Percentiles rank a stretch among this genome's conserved stretches.
Evolutionary conservation across 2,113 vertebrate species (phyloP).

Genomic region (Trochalopteron elliotii): DNA sequence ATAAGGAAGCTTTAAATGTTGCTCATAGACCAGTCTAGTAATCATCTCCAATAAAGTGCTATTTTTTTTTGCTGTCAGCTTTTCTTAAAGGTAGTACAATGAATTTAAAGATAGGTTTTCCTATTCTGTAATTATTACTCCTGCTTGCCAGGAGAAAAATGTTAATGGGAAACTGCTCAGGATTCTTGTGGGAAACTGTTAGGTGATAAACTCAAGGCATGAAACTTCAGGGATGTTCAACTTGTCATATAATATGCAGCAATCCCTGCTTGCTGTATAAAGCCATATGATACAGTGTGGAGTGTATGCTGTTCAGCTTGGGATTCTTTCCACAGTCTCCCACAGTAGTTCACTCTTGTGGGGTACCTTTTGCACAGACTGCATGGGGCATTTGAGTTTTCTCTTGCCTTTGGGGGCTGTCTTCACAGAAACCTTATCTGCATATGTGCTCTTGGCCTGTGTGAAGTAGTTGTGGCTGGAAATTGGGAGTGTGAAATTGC

Average conservation of each 20-base stretch:
- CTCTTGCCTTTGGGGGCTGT: not conserved
- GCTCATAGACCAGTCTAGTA: not conserved
- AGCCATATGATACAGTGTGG: fast-evolving
- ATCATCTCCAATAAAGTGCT: not conserved
- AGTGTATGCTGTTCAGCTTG: not conserved
- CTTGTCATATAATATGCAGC: not conserved
- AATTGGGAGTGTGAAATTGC: not conserved
- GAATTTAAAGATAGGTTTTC: not conserved
- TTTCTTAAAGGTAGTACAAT: not conserved
- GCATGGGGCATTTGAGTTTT: not conserved
- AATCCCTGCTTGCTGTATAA: not conserved
- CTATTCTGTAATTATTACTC: not conserved
- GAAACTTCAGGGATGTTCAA: not conserved
- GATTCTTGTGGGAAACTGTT: not conserved
- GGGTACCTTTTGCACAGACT: not conserved
- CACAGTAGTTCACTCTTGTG: not conserved
- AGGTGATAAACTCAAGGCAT: not conserved
- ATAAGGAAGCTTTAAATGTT: not conserved
- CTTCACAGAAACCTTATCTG: not conserved
- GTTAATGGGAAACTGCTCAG: not conserved
- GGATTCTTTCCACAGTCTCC: not conserved
- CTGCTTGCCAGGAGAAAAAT: not conserved
- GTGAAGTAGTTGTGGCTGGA: not conserved
- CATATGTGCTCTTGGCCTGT: not conserved
- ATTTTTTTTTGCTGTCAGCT: not conserved